Evolutionary conservation across 2,888 invertebrate genomes (phyloP).

Genomic region (Tenodera sinensis): DNA sequence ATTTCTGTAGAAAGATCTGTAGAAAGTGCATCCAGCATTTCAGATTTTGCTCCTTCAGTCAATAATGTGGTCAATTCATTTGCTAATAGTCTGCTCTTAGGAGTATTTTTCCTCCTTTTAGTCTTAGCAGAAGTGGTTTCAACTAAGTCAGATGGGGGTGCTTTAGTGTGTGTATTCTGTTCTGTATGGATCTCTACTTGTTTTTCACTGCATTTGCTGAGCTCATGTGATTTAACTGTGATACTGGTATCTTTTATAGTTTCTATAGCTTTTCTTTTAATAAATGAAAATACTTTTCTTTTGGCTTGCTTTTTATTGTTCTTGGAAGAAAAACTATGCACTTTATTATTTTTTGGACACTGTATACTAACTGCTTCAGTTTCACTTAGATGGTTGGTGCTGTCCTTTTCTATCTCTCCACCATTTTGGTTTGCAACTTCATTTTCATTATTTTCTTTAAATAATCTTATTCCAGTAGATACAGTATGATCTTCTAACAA

Average conservation of each 20-base stretch:
- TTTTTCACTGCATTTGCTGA: not conserved
- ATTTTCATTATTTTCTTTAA: not conserved
- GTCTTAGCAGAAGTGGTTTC: not conserved
- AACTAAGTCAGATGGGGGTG: not conserved
- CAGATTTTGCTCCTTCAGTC: not conserved
- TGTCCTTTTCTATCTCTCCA: not conserved
- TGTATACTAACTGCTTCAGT: not conserved
- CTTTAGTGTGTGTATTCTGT: not conserved
- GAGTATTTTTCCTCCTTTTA: not conserved
- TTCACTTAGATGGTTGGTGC: not conserved
- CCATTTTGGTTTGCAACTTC: not conserved
- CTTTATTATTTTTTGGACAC: not conserved
- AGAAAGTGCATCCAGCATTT: not conserved
- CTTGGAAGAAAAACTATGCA: not conserved
- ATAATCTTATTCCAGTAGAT: not conserved
- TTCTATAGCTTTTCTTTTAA: not conserved
- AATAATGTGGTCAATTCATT: not conserved
- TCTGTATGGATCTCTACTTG: not conserved
- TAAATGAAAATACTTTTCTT: not conserved
- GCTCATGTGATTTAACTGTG: not conserved
- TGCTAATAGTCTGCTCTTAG: not conserved
- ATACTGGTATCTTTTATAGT: not conserved
- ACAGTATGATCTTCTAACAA: not conserved
- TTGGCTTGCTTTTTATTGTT: not conserved
- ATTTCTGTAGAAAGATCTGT: not conserved